Conservation (phyloP, 1,140 invertebrate genomes). For the Drosophila kanapiae region DNA sequence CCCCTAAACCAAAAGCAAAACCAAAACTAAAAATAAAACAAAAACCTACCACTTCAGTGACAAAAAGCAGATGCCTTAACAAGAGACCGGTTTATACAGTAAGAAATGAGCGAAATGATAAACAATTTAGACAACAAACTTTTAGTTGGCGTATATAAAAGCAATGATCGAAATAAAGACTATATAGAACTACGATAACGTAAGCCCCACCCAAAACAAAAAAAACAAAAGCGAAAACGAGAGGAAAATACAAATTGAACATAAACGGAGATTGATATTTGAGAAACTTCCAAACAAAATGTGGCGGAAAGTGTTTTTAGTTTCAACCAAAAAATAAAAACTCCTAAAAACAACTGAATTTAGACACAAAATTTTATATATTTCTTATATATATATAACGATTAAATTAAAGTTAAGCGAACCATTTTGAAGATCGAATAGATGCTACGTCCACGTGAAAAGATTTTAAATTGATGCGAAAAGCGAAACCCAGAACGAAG, state of each 20-base stretch:
- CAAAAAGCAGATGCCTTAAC: slow-evolving; percentile 84
- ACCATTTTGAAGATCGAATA: slow-evolving; percentile 56
- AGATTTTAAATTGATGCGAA: slow-evolving; percentile 66
- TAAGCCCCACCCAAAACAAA: slow-evolving; percentile 77
- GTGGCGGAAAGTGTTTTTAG: slow-evolving; percentile 45
- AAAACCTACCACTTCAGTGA: slow-evolving; percentile 73
- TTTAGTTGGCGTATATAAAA: slow-evolving; percentile 59
- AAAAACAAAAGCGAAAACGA: slow-evolving; percentile 4
- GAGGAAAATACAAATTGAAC: slow-evolving; percentile 28
- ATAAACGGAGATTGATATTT: slow-evolving; percentile 35
- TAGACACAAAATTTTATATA: slow-evolving; percentile 82
- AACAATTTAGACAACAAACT: slow-evolving; percentile 68
- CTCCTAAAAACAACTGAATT: slow-evolving; percentile 85
- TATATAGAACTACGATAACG: slow-evolving; percentile 67
- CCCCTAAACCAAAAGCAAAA: slow-evolving; percentile 13
- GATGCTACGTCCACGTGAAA: slow-evolving; percentile 62
- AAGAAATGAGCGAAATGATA: slow-evolving; percentile 51
- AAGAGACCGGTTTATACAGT: slow-evolving; percentile 78
- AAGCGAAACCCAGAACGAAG: slow-evolving; percentile 25
- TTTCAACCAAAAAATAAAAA: slow-evolving; percentile 50
- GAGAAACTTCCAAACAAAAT: slow-evolving; percentile 23
- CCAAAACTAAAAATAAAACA: slow-evolving; percentile 43
- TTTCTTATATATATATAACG: slow-evolving; percentile 65
- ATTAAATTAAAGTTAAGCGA: slow-evolving; percentile 67
- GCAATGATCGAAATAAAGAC: slow-evolving; percentile 56